Conservation (phyloP, 2,888 invertebrate species). For the Pollenia angustigena region DNA sequence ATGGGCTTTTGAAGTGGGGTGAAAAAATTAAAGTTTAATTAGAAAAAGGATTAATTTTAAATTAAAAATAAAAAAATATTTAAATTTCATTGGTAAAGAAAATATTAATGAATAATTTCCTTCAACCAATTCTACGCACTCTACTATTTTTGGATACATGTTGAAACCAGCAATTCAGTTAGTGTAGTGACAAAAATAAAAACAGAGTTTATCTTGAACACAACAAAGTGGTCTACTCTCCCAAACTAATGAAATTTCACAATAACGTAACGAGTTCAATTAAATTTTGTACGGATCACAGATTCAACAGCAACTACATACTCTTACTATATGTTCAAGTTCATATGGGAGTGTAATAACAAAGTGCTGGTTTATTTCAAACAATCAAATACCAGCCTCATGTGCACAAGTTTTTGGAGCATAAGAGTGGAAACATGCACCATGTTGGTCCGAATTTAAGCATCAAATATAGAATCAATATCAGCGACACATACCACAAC, state of each 20-base stretch:
- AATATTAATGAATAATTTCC: not conserved
- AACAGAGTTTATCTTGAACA: not conserved
- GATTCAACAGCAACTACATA: constrained; percentile 4
- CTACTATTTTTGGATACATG: not conserved
- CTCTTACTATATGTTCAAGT: not conserved
- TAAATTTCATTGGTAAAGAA: too few relatives aligned
- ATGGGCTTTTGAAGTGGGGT: constrained; percentile 17
- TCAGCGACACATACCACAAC: constrained; percentile 41
- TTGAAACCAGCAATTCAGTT: not conserved
- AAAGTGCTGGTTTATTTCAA: constrained; percentile 1
- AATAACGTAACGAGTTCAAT: constrained; percentile 61
- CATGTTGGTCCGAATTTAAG: not conserved
- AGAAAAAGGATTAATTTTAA: not conserved
- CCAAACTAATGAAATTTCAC: constrained; percentile 60
- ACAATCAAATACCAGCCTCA: constrained; percentile 21
- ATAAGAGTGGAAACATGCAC: not conserved
- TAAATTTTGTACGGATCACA: constrained; percentile 50
- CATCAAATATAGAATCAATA: constrained; percentile 50
- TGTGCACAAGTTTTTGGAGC: not conserved
- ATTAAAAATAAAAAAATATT: not conserved
- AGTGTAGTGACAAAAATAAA: not conserved
- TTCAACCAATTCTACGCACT: not conserved
- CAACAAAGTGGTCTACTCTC: constrained; percentile 34
- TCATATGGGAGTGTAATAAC: not conserved
- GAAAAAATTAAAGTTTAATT: constrained; percentile 32